Percentiles rank a stretch among this genome's conserved stretches.
These are phyloP conservation scores for Allygus modestus DNA, from an alignment of 2,888 invertebrate species.

Conservation along the genomic window DNA sequence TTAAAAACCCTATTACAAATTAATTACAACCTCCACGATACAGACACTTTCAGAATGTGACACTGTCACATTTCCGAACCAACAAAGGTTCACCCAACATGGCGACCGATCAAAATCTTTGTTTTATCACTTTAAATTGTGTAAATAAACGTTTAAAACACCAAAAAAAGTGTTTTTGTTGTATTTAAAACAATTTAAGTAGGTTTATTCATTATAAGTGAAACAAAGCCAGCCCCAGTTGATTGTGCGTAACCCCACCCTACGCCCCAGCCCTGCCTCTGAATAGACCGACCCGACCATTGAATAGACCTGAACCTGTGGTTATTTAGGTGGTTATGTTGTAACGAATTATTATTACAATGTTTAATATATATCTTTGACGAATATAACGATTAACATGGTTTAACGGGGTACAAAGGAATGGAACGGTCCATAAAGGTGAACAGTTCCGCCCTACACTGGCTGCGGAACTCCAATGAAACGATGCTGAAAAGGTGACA, in stretches of 20 bases:
- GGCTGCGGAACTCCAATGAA: not conserved
- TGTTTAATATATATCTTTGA: too few relatives aligned
- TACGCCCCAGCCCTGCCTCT: not conserved
- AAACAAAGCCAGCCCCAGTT: not conserved
- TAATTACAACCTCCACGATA: too few relatives aligned
- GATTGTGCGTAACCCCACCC: conserved; percentile 18
- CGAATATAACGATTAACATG: too few relatives aligned
- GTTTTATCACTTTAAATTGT: not conserved
- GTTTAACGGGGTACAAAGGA: not conserved
- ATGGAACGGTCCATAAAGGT: conserved; percentile 1
- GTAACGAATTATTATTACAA: too few relatives aligned
- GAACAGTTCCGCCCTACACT: not conserved
- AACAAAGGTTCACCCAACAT: not conserved
- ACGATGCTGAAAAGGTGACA: too few relatives aligned
- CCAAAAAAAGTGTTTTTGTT: not conserved
- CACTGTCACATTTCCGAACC: not conserved
- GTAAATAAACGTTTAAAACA: not conserved
- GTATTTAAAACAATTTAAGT: not conserved
- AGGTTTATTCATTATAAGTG: not conserved
- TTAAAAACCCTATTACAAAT: too few relatives aligned
- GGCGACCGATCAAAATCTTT: not conserved
- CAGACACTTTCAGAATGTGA: not conserved
- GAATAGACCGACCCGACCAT: conserved; percentile 12
- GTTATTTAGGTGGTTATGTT: not conserved
- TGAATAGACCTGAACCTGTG: not conserved